Base-by-base conservation (phyloP, 2,888 invertebrate species). In the Erpobdella octoculata region DNA sequence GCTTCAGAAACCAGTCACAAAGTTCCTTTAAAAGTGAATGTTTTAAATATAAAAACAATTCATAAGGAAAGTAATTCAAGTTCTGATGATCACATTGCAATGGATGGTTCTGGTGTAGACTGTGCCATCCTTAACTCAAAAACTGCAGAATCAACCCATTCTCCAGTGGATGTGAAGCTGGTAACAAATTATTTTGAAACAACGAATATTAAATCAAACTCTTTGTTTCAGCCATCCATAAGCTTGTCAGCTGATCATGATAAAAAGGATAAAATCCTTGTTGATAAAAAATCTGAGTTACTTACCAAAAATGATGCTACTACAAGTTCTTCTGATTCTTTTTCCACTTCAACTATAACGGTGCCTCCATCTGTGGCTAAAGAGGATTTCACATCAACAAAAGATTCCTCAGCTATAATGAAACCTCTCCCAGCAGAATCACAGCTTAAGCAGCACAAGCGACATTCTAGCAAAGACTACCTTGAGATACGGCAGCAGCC, bases 381-480 rank as follows among this genome's bases (percentile, higher is more conserved):
- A 3, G 46, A 9, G n/a, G 21, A 1, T 33, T n/a, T 5, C 35
- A 33, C 62, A 5, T 2, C 62, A 2, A 62, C 31, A 1, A 41
- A 41, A 41, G 18, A 8, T 15, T 58, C 28, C 8, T 8, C 59
- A 8, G 59, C 59, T 15, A 33, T 12, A n/a, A 5, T n/a, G 3
- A 6, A n/a, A 21, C 5, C 21, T 53, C 21, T n/a, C 12, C 5
- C 9, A 25, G 5, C 53, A n/a, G 53, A 25, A 8, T 25, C 8
- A 28, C 67, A 37, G 46, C 62, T 35, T n/a, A 62, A n/a, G 35
- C 62, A 33, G 15, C 67, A 67, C 46, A 38, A 38, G 18, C 41
- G 41, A 41, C 67, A 46, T 53, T 53, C 53, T 28, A 53, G 53
- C 53, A 53, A 53, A 53, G 53, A 53, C 28, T 53, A 53, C 8